Evolutionary conservation across 2,113 vertebrate genomes (phyloP), one percentile per base, ranked within the genome.

Genomic region (Podarcis raffonei): DNA sequence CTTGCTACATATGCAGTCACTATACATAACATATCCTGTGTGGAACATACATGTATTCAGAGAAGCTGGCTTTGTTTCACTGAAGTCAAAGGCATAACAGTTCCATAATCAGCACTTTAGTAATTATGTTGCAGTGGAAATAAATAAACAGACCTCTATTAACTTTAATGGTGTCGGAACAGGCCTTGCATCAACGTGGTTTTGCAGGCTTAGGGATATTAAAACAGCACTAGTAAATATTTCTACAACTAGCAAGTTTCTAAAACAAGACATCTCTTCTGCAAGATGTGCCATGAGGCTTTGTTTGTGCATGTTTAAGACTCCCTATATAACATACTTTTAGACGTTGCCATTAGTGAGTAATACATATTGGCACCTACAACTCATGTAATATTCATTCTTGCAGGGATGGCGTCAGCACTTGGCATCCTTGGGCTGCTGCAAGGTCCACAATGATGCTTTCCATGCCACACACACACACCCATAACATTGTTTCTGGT

Each of bases 221-320:
- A 18, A 2, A 71, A 71, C 6, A 6, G 23, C 13, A 23, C 57
- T 76, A 72, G 82, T 75, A 57, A 69, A 84, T 81, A 77, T 32
- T 80, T 76, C 35, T 91, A 90, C 27, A 72, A 37, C 23, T 79
- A 59, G 81, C 35, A 32, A 80, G 48, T 89, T 93, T 90, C 83
- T 86, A 23, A 93, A 91, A 42, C 12, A 35, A 84, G 78, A 30
- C 25, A 72, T 27, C 72, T 74, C 5, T 23, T 89, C 81, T 81
- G 69, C 90, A 81, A 91, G 75, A 92, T 15, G 69, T 76, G 81
- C 35, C 90, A 6, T 84, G 89, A 87, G 23, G 23, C 16, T 87
- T 30, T 84, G 39, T 90, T 89, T 78, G 81, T 18, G 68, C 71
- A 92, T 85, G 2, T 39, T 91, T 78, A 57, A 48, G 42, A 86